These are phyloP conservation scores for Rotaria socialis DNA, from an alignment of 2,888 invertebrate species.

Conservation along the genomic window DNA sequence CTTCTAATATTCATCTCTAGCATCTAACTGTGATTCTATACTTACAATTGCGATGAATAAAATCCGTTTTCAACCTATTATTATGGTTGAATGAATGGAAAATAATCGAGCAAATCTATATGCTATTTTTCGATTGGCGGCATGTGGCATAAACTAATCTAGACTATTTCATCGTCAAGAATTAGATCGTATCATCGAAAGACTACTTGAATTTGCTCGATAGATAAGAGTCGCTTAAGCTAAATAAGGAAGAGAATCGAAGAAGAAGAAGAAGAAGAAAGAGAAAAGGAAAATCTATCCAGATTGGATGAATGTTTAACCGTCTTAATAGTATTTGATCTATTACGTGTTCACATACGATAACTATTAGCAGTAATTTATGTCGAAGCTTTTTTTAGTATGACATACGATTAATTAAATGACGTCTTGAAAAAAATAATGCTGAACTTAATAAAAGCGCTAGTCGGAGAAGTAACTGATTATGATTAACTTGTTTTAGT, in stretches of 20 bases:
- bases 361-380: neutral
- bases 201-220: neutral
- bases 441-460: too few relatives aligned
- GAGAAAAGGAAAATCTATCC: neutral
- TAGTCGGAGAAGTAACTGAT: too few relatives aligned
- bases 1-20: too few relatives aligned
- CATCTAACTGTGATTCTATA: too few relatives aligned
- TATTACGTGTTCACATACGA: neutral
- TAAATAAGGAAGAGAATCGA: neutral
- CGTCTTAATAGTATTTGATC: constrained; percentile 1
- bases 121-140: too few relatives aligned
- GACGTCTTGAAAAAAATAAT: too few relatives aligned
- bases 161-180: neutral
- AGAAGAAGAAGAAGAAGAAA: too few relatives aligned
- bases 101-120: too few relatives aligned
- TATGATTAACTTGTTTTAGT: too few relatives aligned
- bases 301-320: neutral
- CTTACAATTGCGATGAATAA: too few relatives aligned
- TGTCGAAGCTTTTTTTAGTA: neutral
- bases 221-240: neutral
- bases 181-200: neutral
- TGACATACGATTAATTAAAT: neutral
- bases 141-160: neutral
- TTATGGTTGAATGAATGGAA: too few relatives aligned
- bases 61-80: too few relatives aligned